Conservation (phyloP, 2,113 vertebrate genomes). For the Rhinopomastus cyanomelas region DNA sequence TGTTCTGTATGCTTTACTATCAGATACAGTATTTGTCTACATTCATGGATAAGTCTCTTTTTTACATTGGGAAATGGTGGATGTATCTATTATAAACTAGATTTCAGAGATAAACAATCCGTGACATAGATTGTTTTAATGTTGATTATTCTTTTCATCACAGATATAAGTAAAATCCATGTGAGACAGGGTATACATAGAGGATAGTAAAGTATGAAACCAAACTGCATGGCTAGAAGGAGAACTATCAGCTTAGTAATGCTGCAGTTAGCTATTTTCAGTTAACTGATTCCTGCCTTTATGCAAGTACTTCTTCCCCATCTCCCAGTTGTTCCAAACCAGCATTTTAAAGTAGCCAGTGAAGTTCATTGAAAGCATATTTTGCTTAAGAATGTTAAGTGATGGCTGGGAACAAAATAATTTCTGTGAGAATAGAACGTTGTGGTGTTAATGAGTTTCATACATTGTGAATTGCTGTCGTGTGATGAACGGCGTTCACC, state of each 20-base stretch:
- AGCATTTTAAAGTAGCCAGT: neutral
- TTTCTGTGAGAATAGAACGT: conserved; percentile 41
- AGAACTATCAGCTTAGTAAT: neutral
- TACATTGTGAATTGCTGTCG: conserved; percentile 41
- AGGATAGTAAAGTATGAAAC: neutral
- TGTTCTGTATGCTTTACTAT: neutral
- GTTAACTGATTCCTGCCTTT: neutral
- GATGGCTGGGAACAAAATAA: conserved; percentile 8
- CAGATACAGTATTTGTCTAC: neutral
- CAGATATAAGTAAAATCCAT: neutral
- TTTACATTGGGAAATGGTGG: neutral
- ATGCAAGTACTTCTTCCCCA: neutral
- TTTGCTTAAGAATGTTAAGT: neutral
- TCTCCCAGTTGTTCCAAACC: neutral
- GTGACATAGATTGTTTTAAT: neutral
- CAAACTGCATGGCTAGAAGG: neutral
- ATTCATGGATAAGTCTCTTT: neutral
- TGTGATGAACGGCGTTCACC: conserved; percentile 60
- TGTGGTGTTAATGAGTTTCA: conserved; percentile 43
- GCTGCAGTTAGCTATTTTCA: neutral
- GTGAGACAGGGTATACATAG: neutral
- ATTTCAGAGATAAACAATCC: neutral
- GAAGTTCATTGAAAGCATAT: neutral
- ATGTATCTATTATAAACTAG: neutral
- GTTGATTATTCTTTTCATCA: neutral